Conservation (phyloP, 2,113 vertebrate genomes). For the Tursiops truncatus region DNA sequence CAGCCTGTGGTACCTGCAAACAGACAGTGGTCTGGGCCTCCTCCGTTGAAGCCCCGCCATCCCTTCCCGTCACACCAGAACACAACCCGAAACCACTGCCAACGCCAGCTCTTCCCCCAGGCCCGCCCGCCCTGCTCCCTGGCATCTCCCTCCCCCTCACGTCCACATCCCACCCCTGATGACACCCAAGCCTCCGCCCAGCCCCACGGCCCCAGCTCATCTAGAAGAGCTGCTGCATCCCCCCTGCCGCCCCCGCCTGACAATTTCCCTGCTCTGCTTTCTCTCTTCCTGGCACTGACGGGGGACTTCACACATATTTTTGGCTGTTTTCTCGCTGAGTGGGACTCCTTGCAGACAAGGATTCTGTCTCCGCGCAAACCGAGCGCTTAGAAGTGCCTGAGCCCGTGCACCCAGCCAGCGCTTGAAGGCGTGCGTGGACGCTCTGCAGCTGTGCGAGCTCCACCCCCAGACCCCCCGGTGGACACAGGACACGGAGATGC, state of each 20-base stretch:
- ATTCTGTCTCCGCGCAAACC: background rate
- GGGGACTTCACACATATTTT: background rate
- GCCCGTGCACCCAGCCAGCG: accelerated
- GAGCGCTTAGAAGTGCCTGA: background rate
- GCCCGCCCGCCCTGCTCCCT: background rate
- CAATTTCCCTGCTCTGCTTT: background rate
- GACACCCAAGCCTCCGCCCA: background rate
- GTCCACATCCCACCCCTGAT: background rate
- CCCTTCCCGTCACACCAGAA: background rate
- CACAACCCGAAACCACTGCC: background rate
- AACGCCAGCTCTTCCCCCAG: background rate
- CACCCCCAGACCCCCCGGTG: background rate
- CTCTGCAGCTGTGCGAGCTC: background rate
- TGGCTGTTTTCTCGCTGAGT: background rate
- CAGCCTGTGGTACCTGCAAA: background rate
- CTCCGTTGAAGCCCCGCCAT: background rate
- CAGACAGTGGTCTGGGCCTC: background rate
- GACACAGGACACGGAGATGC: background rate
- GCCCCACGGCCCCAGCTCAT: no score
- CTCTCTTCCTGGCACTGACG: background rate
- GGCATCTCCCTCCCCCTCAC: no score
- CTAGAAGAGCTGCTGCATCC: background rate
- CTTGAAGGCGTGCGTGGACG: accelerated
- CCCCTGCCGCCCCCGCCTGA: background rate
- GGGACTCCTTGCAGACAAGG: background rate